Evolutionary conservation across 2,113 vertebrate genomes (phyloP).

Genomic region (Pseudolaguvia tuberculata): DNA sequence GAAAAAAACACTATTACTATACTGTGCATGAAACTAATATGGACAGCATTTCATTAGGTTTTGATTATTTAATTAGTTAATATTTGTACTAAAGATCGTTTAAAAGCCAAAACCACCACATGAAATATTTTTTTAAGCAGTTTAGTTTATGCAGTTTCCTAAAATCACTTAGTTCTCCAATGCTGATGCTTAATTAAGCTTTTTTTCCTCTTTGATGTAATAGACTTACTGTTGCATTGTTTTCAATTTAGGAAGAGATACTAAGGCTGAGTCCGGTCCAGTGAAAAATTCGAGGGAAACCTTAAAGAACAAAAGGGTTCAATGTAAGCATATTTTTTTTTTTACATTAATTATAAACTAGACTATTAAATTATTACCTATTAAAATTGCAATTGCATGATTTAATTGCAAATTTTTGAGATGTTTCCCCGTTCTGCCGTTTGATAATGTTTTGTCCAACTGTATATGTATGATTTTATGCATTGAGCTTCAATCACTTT

Average conservation of each 20-base stretch:
- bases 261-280: slow-evolving; percentile 45
- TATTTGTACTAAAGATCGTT: neutral
- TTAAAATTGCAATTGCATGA: too few relatives aligned
- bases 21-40: too few relatives aligned
- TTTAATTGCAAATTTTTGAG: too few relatives aligned
- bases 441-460: too few relatives aligned
- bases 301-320: slow-evolving; percentile 46
- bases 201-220: neutral
- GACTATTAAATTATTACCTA: too few relatives aligned
- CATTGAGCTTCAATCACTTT: too few relatives aligned
- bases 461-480: too few relatives aligned
- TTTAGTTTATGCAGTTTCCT: neutral
- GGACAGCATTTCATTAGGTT: too few relatives aligned
- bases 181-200: neutral
- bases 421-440: too few relatives aligned
- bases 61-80: neutral
- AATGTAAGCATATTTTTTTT: slow-evolving; percentile 56
- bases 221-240: neutral
- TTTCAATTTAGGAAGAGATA: slow-evolving; percentile 54
- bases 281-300: slow-evolving; percentile 45
- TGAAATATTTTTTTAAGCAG: neutral
- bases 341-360: too few relatives aligned
- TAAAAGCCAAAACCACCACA: neutral
- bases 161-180: neutral
- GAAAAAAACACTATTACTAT: too few relatives aligned